Evolutionary conservation across 2,888 invertebrate genomes (phyloP), one percentile per base, ranked within the genome.

Genomic region (Oegoconia quadripuncta): DNA sequence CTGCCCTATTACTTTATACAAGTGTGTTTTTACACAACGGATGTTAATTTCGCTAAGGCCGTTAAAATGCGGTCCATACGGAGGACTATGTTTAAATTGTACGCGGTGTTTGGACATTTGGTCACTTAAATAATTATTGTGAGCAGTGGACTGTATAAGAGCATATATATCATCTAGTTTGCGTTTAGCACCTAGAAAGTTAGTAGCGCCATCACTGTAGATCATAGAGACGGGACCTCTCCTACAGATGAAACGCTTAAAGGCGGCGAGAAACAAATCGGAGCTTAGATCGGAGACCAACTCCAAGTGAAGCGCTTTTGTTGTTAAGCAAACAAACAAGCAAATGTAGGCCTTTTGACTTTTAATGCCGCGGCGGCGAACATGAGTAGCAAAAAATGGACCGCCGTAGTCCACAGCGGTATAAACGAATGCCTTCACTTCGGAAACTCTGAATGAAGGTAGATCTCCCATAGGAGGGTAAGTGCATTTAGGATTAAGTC

Each of bases 281-380:
- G 20, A 20, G 20, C 20, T 20, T 6, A 20, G 20, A 20, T 20
- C 20, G 4, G 20, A 20, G 8, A 20, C 20, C 8, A 20, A 20
- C 8, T 29, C 29, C 15, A 15, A 14, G 38, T 32, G 33, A 37
- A 35, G 38, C 37, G 20, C 48, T 48, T 48, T 48, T 42, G 50
- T 55, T 58, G 55, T 59, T 57, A 55, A 52, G 49, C 45, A 39
- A n/a, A n/a, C n/a, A n/a, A n/a, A n/a, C n/a, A n/a, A n/a, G n/a
- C n/a, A n/a, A n/a, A n/a, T n/a, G n/a, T n/a, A n/a, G n/a, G n/a
- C n/a, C n/a, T n/a, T n/a, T n/a, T 16, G 16, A 9, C 9, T 17
- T 16, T 16, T 15, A 16, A 32, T 15, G 3, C 39, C 36, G 4
- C 42, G 30, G 16, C 26, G 29, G 1, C 33, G 28, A 5, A 13